Evolutionary conservation across 2,797 vertebrate species (phyloP).

Genomic region (Heteromormyrus szaboi): DNA sequence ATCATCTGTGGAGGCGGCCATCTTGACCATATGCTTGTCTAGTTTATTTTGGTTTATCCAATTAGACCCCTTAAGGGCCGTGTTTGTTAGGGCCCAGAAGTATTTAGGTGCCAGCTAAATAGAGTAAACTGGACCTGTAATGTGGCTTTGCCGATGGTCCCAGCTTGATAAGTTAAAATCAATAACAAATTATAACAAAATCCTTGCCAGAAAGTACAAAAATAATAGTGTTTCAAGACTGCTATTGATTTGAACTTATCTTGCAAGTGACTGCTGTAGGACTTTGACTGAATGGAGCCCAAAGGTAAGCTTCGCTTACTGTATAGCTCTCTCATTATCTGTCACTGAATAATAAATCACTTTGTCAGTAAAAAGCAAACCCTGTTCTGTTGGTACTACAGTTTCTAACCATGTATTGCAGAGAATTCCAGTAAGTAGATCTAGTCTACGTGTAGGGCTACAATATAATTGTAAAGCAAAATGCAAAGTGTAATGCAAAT

Average conservation of each 20-base stretch:
- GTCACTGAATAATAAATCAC: background rate
- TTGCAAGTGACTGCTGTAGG: background rate
- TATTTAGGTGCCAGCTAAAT: background rate
- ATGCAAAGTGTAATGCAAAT: conserved; percentile 17
- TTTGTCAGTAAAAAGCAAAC: background rate
- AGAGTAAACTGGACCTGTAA: background rate
- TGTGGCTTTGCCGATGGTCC: background rate
- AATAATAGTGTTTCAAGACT: conserved; percentile 10
- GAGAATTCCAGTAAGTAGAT: background rate
- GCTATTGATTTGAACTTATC: conserved; percentile 7
- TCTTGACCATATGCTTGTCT: background rate
- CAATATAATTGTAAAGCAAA: conserved; percentile 17
- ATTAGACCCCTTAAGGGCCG: background rate
- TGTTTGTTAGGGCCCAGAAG: background rate
- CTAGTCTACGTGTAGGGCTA: background rate
- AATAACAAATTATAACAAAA: conserved; percentile 19
- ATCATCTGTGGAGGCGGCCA: background rate
- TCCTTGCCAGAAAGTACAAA: background rate
- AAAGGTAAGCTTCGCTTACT: background rate
- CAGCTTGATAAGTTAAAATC: conserved; percentile 15
- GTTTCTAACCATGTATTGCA: background rate
- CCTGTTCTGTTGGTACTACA: background rate
- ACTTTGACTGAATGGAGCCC: conserved; percentile 4
- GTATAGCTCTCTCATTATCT: background rate
- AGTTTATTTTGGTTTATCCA: background rate